phyloP scores from a whole-genome alignment of 2,113 vertebrate species.

The Delphinapterus leucas region DNA sequence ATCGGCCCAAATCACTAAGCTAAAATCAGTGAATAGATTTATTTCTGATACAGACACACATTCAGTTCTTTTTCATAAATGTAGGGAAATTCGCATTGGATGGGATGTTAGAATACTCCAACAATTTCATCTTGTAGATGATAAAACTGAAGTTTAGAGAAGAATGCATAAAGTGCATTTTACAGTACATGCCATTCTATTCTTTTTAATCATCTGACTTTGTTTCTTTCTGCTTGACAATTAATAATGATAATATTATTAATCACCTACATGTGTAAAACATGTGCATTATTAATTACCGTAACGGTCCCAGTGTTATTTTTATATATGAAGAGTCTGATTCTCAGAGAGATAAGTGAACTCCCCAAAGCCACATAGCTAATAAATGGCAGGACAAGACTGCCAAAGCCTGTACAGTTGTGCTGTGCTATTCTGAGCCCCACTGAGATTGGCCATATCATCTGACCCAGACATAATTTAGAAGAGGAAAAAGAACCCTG shows the following conservation, averaged over 20 bases:
- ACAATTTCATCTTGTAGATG: neutral
- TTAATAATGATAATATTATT: neutral
- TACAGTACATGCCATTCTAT: neutral
- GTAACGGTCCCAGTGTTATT: neutral
- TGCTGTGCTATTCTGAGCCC: neutral
- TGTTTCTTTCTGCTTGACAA: neutral
- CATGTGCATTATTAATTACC: neutral
- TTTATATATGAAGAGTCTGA: neutral
- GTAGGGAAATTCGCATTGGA: neutral
- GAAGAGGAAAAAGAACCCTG: neutral
- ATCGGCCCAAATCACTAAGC: neutral
- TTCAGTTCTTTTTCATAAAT: neutral
- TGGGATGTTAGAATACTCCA: neutral
- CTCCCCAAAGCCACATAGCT: neutral
- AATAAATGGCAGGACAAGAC: neutral
- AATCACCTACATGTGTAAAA: neutral
- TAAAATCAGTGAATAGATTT: neutral
- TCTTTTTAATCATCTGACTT: conserved; percentile 4
- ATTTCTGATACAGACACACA: neutral
- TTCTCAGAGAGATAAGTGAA: neutral
- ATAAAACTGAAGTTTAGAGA: neutral
- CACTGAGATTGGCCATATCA: neutral
- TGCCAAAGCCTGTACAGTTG: neutral
- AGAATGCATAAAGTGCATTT: neutral
- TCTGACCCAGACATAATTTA: neutral